Conservation (phyloP, 2,888 invertebrate species). For the Eumerus sabulonum region DNA sequence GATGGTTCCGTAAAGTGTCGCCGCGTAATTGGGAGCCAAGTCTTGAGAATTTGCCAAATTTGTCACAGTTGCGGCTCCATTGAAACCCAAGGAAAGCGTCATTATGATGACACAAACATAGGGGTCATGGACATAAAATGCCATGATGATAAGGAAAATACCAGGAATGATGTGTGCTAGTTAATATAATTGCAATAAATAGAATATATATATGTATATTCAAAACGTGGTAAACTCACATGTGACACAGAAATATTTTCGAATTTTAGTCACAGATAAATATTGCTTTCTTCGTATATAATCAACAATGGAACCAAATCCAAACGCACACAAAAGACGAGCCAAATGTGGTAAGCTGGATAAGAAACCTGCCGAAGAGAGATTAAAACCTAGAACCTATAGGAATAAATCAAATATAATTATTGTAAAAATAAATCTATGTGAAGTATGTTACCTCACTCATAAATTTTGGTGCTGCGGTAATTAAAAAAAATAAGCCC, state of each 20-base stretch:
- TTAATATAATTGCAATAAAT: no score
- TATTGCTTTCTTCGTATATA: conserved; percentile 80
- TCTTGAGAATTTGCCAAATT: conserved; percentile 85
- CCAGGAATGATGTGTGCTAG: conserved; percentile 82
- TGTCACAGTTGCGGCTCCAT: conserved; percentile 83
- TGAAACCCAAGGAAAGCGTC: conserved; percentile 84
- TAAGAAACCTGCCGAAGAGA: conserved; percentile 85
- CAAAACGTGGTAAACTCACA: conserved; percentile 79
- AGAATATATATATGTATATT: no score
- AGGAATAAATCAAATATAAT: neutral
- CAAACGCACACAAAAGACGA: conserved; percentile 84
- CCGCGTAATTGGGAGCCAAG: conserved; percentile 86
- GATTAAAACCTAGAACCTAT: conserved; percentile 84
- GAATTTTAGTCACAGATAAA: conserved; percentile 81
- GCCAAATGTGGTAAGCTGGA: conserved; percentile 86
- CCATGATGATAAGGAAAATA: conserved; percentile 81
- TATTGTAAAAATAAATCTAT: neutral
- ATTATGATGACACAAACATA: conserved; percentile 83
- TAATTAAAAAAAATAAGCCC: conserved; percentile 87
- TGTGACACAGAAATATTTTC: conserved; percentile 84
- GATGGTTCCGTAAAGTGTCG: conserved; percentile 86
- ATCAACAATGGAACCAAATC: conserved; percentile 86
- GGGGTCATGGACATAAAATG: conserved; percentile 83
- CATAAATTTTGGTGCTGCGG: conserved; percentile 87
- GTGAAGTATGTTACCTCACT: conserved; percentile 79